These are phyloP conservation scores for Meteorus cinctellus DNA, from an alignment of 2,888 invertebrate genomes.

Conservation along the genomic window DNA sequence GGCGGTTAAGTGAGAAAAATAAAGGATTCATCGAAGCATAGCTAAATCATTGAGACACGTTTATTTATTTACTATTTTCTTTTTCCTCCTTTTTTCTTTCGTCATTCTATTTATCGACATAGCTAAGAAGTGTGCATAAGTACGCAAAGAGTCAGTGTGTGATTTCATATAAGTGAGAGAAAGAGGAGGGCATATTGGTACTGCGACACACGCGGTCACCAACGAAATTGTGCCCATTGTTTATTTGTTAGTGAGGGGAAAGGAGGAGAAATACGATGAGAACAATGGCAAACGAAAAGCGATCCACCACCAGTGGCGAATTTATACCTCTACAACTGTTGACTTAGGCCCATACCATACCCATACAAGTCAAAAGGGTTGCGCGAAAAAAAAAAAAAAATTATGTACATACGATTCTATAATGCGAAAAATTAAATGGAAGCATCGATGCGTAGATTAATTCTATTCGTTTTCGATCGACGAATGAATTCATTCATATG, in stretches of 20 bases:
- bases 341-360: not conserved
- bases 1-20: slow-evolving; percentile 36
- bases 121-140: slow-evolving; percentile 36
- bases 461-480: slow-evolving; percentile 46
- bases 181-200: slow-evolving; percentile 11
- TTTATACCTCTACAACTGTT: not conserved
- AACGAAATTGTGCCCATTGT: slow-evolving; percentile 56
- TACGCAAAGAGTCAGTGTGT: not conserved
- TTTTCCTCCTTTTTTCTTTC: not conserved
- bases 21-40: slow-evolving; percentile 52
- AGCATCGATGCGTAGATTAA: slow-evolving; percentile 61
- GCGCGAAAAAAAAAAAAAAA: slow-evolving; percentile 41
- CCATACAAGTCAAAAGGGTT: slow-evolving; percentile 28
- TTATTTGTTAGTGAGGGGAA: slow-evolving; percentile 47
- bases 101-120: slow-evolving; percentile 24
- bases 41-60: slow-evolving; percentile 49
- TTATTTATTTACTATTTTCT: slow-evolving; percentile 37
- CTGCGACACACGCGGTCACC: slow-evolving; percentile 31
- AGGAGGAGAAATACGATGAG: slow-evolving; percentile 42
- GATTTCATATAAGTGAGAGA: not conserved
- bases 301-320: slow-evolving; percentile 28
- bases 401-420: slow-evolving; percentile 15
- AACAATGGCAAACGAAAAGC: slow-evolving; percentile 26
- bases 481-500: slow-evolving; percentile 5
- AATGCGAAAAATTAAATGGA: slow-evolving; percentile 47